phyloP scores from a whole-genome alignment of 2,797 vertebrate species.

The Sorex maritimensis region DNA sequence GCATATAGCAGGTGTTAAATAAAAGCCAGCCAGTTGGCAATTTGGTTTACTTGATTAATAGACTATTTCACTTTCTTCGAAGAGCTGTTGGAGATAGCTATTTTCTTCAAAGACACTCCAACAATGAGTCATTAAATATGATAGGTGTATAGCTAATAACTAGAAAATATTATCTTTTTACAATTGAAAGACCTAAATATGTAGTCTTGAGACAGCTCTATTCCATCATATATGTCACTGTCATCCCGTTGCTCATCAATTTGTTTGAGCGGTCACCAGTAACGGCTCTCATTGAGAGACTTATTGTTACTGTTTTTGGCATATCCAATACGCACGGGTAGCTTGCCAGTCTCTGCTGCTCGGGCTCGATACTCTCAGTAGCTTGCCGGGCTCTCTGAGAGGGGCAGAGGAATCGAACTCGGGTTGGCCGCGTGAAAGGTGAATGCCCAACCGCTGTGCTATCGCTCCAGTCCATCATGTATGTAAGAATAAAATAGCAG shows the following conservation, averaged over 20 bases:
- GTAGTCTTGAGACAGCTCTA: background rate
- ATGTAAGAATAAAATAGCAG: background rate
- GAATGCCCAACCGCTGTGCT: too few species aligned
- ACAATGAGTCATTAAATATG: background rate
- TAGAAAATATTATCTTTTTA: background rate
- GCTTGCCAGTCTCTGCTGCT: too few species aligned
- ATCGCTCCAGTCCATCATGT: too few species aligned
- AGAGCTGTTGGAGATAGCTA: background rate
- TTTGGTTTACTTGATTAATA: background rate
- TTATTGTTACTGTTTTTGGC: too few species aligned
- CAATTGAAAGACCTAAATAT: background rate
- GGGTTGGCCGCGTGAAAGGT: too few species aligned
- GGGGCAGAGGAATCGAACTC: too few species aligned
- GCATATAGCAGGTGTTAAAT: background rate
- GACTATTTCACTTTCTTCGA: constrained; percentile 9
- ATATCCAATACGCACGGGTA: too few species aligned
- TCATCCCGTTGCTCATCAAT: background rate
- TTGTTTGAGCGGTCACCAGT: background rate
- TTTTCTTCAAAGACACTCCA: background rate
- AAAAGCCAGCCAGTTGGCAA: background rate
- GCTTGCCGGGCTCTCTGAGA: too few species aligned
- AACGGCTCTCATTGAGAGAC: too few species aligned
- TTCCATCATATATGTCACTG: too few species aligned
- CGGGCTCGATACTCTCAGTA: too few species aligned
- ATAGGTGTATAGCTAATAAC: background rate